Percentiles rank a stretch among this genome's conserved stretches.
These are phyloP conservation scores for Drosophila testacea DNA, from an alignment of 2,888 invertebrate genomes.

Conservation along the genomic window DNA sequence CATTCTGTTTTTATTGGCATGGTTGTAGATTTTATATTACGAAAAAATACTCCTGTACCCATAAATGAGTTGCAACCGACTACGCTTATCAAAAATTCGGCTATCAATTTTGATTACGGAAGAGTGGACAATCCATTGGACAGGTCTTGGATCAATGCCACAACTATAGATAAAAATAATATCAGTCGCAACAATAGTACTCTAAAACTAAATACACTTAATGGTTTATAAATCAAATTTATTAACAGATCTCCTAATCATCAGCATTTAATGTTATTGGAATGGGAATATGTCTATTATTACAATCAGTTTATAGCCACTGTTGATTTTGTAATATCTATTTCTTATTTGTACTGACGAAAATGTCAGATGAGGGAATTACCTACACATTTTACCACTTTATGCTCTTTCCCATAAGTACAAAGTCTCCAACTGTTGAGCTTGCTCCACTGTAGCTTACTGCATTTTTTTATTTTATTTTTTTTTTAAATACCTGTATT, in stretches of 20 bases:
- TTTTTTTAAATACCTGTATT: too few relatives aligned
- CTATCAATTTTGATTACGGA: constrained; percentile 6
- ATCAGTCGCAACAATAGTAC: background rate
- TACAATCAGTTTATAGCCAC: too few relatives aligned
- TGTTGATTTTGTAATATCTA: too few relatives aligned
- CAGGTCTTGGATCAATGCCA: constrained; percentile 1
- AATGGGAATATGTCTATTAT: too few relatives aligned
- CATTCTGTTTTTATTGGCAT: background rate
- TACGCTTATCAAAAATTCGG: background rate
- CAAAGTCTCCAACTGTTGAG: too few relatives aligned
- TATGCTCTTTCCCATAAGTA: too few relatives aligned
- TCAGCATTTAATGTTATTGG: background rate
- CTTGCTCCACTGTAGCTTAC: too few relatives aligned
- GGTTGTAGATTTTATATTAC: constrained; percentile 29
- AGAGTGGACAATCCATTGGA: constrained; percentile 2
- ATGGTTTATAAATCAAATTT: background rate
- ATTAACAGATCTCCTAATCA: background rate
- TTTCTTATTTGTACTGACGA: too few relatives aligned
- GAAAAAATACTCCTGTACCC: constrained; percentile 36
- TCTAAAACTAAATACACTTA: background rate
- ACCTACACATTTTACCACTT: too few relatives aligned
- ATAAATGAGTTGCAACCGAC: constrained; percentile 20
- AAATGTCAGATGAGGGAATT: too few relatives aligned
- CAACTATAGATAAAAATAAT: background rate
- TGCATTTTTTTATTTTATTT: too few relatives aligned